Evolutionary conservation across 2,888 invertebrate species (phyloP), one percentile per base, ranked within the genome.

Genomic region (Acrobasis repandana): DNA sequence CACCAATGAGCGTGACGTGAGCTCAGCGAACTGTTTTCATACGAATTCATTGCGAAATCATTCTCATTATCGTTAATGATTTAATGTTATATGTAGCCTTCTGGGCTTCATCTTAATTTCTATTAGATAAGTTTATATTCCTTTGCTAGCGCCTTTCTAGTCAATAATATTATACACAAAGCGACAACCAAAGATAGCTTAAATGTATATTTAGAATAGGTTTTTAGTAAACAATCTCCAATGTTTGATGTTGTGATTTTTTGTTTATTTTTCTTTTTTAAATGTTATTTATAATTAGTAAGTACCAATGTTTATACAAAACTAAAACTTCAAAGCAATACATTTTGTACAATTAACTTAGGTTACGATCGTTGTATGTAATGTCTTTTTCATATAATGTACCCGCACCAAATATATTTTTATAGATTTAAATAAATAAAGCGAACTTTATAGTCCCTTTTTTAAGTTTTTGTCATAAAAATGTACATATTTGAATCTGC

Each of bases 311-410:
- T 11, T 43, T 38, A 54, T 54, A 57, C 56, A 47, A 47, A 43
- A 34, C 2, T 34, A 15, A 14, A 46, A 56, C 15, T 47, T 49
- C 43, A 64, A 63, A 62, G 64, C 64, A 64, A 64, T 62, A 64
- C 64, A 46, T 61, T 58, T 61, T 61, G 64, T 63, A 64, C 64
- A 64, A 64, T 48, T n/a, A 4, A 49, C 18, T 14, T 58, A 58
- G 58, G 20, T 28, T 56, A 56, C 46, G 28, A 10, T 46, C 18
- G 14, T 34, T 33, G n/a, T 38, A 28, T 18, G n/a, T 56, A 46
- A 33, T 34, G 28, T 51, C 28, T 33, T 51, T 51, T 51, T n/a
- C 33, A n/a, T 28, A 28, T 51, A 51, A n/a, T n/a, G n/a, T 8
- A 28, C 14, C 34, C 51, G 51, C 51, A 51, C 50, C 28, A 50